Conservation (phyloP, 2,113 vertebrate genomes). For the Podocnemis expansa region DNA sequence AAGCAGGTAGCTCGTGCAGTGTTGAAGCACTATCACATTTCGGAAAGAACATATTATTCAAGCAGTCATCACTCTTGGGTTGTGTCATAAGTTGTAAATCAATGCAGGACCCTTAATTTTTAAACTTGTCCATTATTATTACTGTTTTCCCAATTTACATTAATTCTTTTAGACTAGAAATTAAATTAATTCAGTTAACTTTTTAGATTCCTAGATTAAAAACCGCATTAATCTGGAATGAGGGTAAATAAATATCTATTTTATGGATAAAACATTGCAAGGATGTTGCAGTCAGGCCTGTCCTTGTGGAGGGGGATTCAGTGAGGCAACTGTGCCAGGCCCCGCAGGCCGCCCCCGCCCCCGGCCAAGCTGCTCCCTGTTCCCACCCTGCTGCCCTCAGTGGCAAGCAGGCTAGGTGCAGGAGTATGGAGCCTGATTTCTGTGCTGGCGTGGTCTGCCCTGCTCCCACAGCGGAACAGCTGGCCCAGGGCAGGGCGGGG, state of each 20-base stretch:
- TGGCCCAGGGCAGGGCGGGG: no score
- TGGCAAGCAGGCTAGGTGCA: no score
- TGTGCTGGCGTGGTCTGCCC: no score
- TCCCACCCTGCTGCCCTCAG: no score
- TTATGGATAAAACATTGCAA: not conserved
- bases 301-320: no score
- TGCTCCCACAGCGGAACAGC: no score
- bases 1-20: not conserved
- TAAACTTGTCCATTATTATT: not conserved
- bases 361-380: no score
- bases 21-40: not conserved
- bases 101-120: not conserved
- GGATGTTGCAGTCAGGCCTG: no score
- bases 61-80: not conserved
- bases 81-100: conserved; percentile 23
- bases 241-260: not conserved
- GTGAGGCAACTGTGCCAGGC: no score
- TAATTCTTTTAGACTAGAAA: not conserved
- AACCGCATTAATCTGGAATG: not conserved
- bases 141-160: not conserved
- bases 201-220: not conserved
- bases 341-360: no score
- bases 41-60: not conserved
- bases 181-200: not conserved
- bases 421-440: no score